Evolutionary conservation across 2,888 invertebrate species (phyloP), one percentile per base, ranked within the genome.

Genomic region (Polyploca ridens): DNA sequence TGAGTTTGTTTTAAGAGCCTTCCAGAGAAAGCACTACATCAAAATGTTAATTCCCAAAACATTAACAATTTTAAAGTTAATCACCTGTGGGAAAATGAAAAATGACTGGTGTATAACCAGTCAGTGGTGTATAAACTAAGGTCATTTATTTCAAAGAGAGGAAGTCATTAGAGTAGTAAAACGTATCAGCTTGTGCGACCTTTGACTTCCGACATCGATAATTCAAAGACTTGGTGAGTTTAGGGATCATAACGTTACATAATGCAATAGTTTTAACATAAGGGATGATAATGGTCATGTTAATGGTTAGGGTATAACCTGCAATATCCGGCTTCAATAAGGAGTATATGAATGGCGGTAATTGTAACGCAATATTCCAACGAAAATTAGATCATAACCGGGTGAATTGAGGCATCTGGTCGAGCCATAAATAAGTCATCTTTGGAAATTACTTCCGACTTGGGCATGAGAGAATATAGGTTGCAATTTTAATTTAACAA

Each of bases 401-500:
- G 10, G 10, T 7, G 38, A 10, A 38, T 44, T 14, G 4, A 41
- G 44, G 44, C 13, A 14, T 5, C 44, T 44, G 7, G 11, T 1
- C 3, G 41, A 3, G 41, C 46, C 11, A 14, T 14, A 46, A n/a
- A 7, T 46, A 46, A n/a, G 7, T n/a, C 46, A n/a, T 46, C 6
- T 6, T 5, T 7, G 46, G n/a, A 14, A 5, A 54, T 19, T 19
- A 2, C 19, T 54, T 54, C 46, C n/a, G n/a, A 46, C 4, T 54
- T 54, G n/a, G 10, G 8, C 19, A n/a, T n/a, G 7, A 19, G 19
- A 10, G 54, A 5, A 19, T 54, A 5, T 54, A 19, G 54, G 16
- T 54, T 49, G n/a, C 54, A 54, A 65, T 63, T 62, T 46, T 59
- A 65, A 67, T 65, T 66, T 67, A 33, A 19, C 63, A 67, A 74